Percentiles rank a stretch among this genome's conserved stretches.
Conservation (phyloP, 2,113 vertebrate genomes). For the Andinoacara biseriatus region DNA sequence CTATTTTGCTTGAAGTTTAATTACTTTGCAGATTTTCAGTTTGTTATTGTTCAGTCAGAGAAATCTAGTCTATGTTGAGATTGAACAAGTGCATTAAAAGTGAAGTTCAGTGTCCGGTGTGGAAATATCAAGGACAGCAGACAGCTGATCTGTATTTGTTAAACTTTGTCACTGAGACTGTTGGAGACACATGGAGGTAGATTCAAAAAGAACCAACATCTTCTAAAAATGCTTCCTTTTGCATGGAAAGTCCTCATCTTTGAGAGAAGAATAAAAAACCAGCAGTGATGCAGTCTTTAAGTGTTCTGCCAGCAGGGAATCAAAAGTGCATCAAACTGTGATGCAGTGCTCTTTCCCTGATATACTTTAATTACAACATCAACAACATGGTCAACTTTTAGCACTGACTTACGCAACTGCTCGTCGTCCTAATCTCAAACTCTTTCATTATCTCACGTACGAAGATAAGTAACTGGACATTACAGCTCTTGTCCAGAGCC, state of each 20-base stretch:
- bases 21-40: no score
- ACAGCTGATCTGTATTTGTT: background rate
- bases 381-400: background rate
- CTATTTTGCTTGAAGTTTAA: background rate
- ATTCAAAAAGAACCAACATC: background rate
- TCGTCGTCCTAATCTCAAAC: background rate
- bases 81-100: background rate
- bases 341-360: background rate
- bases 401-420: background rate
- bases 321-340: background rate
- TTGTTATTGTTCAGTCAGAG: background rate
- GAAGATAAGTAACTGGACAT: background rate
- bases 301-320: background rate
- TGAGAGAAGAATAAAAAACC: background rate
- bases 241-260: background rate
- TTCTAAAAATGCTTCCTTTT: background rate
- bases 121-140: conserved; percentile 1
- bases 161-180: background rate
- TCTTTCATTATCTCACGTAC: background rate
- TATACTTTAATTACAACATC: background rate
- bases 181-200: background rate
- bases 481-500: background rate
- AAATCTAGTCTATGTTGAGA: background rate
- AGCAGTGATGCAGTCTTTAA: background rate
- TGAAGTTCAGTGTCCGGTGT: background rate